These are phyloP conservation scores for Leptopilina drosophilae DNA, from an alignment of 2,888 invertebrate genomes.

Conservation along the genomic window DNA sequence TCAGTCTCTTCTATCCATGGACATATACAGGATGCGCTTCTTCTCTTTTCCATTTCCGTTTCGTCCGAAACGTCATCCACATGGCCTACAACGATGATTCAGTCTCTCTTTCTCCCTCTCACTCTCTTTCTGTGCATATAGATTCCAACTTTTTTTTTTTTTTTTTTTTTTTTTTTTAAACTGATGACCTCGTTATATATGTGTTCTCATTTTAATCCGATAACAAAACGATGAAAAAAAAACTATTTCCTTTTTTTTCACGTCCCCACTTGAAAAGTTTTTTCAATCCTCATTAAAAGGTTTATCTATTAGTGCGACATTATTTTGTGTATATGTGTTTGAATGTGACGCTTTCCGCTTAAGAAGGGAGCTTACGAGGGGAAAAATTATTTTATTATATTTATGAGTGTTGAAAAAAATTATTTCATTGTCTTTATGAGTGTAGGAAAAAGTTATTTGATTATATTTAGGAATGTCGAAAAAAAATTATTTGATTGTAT, in stretches of 20 bases:
- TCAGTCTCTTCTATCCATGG: slow-evolving; percentile 35
- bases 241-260: neutral
- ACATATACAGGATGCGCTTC: slow-evolving; percentile 39
- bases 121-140: neutral
- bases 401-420: no score
- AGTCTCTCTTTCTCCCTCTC: neutral
- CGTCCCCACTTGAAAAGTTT: no score
- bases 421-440: no score
- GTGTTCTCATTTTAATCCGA: neutral
- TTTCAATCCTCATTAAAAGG: no score
- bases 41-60: slow-evolving; percentile 44
- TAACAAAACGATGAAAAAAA: slow-evolving; percentile 7
- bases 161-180: neutral
- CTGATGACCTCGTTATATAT: neutral
- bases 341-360: no score
- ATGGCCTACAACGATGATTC: slow-evolving; percentile 35
- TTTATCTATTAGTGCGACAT: no score
- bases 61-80: slow-evolving; percentile 47
- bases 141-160: slow-evolving; percentile 1
- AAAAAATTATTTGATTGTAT: no score
- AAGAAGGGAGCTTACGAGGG: no score
- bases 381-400: no score
- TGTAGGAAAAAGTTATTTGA: no score
- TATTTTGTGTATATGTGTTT: no score
- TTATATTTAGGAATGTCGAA: no score